Evolutionary conservation across 2,888 invertebrate genomes (phyloP), one percentile per base, ranked within the genome.

Genomic region (Trachelus stipa): DNA sequence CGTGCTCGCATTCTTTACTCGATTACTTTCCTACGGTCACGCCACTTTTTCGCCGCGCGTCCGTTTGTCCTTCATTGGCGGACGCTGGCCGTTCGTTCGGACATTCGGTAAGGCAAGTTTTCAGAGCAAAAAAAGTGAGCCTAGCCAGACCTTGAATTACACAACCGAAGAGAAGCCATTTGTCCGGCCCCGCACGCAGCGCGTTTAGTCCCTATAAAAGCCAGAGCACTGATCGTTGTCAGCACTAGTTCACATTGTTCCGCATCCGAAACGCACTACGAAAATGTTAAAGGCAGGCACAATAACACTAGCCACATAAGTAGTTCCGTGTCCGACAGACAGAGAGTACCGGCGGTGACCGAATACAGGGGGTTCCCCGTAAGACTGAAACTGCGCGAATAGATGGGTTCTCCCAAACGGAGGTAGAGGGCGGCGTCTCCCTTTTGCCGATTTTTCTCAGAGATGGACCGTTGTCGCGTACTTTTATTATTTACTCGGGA

Each of bases 81-180:
- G 34, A 71, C 71, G 71, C 34, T 31, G 34, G 35, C 34, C 23
- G 37, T 12, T 71, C 71, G 71, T 34, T 6, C 74, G 74, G 30
- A 74, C 34, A 74, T 34, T 74, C 34, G 74, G 74, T 37, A 37
- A 74, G 30, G 74, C 23, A n/a, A 37, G n/a, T 74, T 74, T 74
- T 37, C 74, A 34, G 30, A 35, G 34, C 23, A 12, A 37, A 74
- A 34, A 74, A 34, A 74, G 74, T 33, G 23, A 34, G 74, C n/a
- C 31, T 33, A 74, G 40, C 31, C 68, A 81, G 88, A 88, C 89
- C 89, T 89, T 89, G 89, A 88, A 89, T 88, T 88, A 85, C 88
- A 86, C 88, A 89, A 89, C 76, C 33, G 15, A 30, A 69, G 40
- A 35, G 68, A 74, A 71, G 71, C 15, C 71, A 71, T 71, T 71